phyloP scores from a whole-genome alignment of 35 echinoderm and acorn worm species.

The Heliocidaris tuberculata region DNA sequence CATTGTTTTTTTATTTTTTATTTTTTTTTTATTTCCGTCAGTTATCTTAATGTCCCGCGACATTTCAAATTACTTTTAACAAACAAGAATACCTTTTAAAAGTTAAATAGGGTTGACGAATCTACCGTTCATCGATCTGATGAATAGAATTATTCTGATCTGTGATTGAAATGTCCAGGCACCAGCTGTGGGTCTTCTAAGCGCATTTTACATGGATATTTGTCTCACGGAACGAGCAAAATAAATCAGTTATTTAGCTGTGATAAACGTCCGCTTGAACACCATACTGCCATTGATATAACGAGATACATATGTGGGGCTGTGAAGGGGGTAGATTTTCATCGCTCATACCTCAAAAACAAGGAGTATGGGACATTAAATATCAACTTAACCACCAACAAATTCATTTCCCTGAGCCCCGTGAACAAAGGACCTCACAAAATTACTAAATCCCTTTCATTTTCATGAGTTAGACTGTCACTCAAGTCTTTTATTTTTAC shows the following conservation, averaged over 20 bases:
- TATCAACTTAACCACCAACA: neutral
- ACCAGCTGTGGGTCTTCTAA: no score
- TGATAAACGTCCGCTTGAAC: neutral
- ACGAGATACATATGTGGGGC: neutral
- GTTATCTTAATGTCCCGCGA: no score
- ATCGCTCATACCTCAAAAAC: neutral
- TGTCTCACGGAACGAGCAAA: neutral
- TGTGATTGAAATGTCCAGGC: no score
- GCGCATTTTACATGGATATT: no score
- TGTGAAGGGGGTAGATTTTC: neutral
- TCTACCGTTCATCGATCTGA: no score
- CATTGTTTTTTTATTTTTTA: no score
- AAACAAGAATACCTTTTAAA: no score
- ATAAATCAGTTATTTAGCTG: neutral
- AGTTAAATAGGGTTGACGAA: no score
- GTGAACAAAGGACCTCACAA: conserved; percentile 1
- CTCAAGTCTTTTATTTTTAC: neutral
- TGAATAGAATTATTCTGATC: no score
- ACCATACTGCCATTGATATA: neutral
- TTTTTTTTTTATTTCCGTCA: no score
- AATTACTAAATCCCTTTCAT: conserved; percentile 13
- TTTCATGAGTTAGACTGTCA: neutral
- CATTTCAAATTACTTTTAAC: no score
- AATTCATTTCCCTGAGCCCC: neutral
- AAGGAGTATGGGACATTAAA: conserved; percentile 2